Conservation (phyloP, 2,888 invertebrate genomes). For the Tipula lateralis region DNA sequence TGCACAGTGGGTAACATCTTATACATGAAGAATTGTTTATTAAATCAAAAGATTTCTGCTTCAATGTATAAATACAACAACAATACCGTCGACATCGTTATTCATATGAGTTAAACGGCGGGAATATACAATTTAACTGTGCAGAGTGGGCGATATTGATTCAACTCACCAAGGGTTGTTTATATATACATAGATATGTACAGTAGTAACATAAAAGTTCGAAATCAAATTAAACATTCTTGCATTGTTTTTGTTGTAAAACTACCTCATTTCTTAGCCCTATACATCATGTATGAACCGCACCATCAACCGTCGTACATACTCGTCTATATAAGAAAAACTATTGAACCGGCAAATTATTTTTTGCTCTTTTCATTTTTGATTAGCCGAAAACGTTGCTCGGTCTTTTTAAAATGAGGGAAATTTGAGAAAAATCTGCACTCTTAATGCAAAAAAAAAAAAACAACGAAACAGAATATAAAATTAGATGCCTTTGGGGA, state of each 20-base stretch:
- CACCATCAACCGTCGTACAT: not conserved
- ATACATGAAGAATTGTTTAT: not conserved
- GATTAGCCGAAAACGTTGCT: constrained; percentile 8
- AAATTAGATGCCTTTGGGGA: not conserved
- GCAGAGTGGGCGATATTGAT: not conserved
- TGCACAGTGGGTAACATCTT: not conserved
- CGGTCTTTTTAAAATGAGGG: not conserved
- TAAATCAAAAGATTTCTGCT: not conserved
- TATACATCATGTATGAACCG: not conserved
- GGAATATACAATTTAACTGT: not conserved
- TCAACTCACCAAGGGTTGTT: not conserved
- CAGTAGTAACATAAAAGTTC: too few species aligned
- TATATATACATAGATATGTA: not conserved
- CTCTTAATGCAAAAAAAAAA: not conserved
- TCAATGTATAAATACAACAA: not conserved
- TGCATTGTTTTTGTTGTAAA: not conserved
- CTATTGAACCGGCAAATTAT: constrained; percentile 24
- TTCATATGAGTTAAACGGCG: not conserved
- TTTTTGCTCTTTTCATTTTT: not conserved
- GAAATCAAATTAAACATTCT: not conserved
- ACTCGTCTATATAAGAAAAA: not conserved
- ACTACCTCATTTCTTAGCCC: not conserved
- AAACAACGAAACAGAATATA: not conserved
- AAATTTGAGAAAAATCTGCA: not conserved
- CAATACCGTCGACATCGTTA: not conserved